Percentiles rank a stretch among this genome's conserved stretches.
Conservation (phyloP, 2,113 vertebrate species). For the Cercocebus atys region DNA sequence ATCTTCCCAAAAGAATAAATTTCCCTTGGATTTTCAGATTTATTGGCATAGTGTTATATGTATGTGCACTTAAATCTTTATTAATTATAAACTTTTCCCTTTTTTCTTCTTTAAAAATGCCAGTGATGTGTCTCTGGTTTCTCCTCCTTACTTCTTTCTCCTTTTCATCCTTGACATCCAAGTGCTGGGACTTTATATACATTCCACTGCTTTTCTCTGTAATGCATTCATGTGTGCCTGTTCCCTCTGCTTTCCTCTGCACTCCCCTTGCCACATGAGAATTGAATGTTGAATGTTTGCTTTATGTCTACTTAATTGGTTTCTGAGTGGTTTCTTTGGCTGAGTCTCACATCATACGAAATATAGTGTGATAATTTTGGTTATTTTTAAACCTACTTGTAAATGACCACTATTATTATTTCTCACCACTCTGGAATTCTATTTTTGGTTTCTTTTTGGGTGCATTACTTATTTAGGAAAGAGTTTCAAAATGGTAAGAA, state of each 20-base stretch:
- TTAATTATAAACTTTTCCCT: background rate
- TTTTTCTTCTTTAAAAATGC: background rate
- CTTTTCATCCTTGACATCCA: background rate
- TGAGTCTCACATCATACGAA: background rate
- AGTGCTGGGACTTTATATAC: background rate
- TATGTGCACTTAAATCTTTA: background rate
- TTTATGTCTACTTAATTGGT: background rate
- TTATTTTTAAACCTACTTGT: background rate
- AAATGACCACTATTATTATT: background rate
- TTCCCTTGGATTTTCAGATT: background rate
- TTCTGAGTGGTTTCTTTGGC: background rate
- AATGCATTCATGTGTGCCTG: background rate
- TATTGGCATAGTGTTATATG: background rate
- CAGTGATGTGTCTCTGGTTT: background rate
- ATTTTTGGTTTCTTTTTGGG: slow-evolving; percentile 35
- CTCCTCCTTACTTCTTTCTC: background rate
- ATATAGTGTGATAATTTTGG: background rate
- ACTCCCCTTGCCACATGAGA: accelerated
- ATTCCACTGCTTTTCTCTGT: background rate
- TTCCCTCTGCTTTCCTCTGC: background rate
- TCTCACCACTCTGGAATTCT: background rate
- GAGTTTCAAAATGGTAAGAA: background rate
- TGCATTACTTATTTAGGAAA: background rate
- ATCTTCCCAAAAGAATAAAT: background rate
- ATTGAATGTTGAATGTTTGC: background rate